Conservation (phyloP, 2,113 vertebrate species). For the Elanoides forficatus region DNA sequence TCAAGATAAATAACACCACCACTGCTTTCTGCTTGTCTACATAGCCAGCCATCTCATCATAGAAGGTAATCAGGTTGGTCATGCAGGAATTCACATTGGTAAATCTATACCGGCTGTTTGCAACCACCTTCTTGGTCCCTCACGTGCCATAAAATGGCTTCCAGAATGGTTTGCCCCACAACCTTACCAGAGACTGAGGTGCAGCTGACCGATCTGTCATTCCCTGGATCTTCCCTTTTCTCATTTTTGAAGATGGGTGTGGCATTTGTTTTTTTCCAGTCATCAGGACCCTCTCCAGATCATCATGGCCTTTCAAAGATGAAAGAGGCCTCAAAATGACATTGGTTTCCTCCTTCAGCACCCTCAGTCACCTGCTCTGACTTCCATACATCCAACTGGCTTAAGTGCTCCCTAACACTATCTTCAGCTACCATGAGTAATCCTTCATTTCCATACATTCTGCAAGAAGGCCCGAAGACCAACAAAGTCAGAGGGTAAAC, state of each 20-base stretch:
- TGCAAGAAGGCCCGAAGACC: not conserved
- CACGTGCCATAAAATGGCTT: accelerated
- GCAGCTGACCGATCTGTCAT: not conserved
- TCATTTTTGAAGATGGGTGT: not conserved
- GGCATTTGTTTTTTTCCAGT: not conserved
- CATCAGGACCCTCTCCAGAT: not conserved
- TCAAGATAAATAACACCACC: not conserved
- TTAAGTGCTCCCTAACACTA: not conserved
- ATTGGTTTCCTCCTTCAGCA: not conserved
- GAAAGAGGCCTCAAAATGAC: not conserved
- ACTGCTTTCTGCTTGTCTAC: not conserved
- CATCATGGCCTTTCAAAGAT: not conserved
- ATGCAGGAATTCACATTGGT: not conserved
- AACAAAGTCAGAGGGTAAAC: not conserved
- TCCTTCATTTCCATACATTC: not conserved
- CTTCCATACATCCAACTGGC: too few species aligned
- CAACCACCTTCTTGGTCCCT: not conserved
- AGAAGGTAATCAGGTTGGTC: not conserved
- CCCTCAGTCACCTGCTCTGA: not conserved
- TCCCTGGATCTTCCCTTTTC: not conserved
- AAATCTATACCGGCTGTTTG: accelerated
- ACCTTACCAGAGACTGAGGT: not conserved
- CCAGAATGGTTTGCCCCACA: not conserved
- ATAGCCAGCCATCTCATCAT: not conserved
- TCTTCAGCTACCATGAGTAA: not conserved